A percentile compares a stretch with the other conserved stretches of the same genome.
These are phyloP conservation scores for Eulemur macaco DNA, from an alignment of 2,113 vertebrate species.

Conservation along the genomic window DNA sequence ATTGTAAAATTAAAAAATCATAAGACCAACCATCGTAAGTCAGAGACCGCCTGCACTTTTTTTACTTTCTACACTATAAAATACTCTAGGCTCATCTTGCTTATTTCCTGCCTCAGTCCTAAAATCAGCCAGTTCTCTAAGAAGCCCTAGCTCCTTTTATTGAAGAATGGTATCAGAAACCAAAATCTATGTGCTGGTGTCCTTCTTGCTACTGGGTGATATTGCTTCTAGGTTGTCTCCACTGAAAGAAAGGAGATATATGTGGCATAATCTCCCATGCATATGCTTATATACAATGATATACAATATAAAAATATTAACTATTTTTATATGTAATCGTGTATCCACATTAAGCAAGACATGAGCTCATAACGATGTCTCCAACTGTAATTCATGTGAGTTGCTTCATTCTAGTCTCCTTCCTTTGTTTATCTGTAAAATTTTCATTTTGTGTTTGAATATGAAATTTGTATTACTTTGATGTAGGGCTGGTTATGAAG, in stretches of 20 bases:
- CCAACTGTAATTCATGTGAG: neutral
- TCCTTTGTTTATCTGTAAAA: neutral
- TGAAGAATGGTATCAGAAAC: neutral
- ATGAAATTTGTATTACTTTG: neutral
- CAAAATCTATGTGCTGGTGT: neutral
- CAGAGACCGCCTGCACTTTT: neutral
- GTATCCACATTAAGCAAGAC: neutral
- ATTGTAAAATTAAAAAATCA: neutral
- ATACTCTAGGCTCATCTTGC: neutral
- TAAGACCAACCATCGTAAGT: neutral
- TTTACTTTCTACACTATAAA: neutral
- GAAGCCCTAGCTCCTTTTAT: neutral
- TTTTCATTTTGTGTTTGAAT: neutral
- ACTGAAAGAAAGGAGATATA: neutral
- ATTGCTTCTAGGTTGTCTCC: neutral
- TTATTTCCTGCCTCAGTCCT: neutral
- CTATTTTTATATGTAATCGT: neutral
- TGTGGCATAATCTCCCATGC: neutral
- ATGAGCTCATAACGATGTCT: neutral
- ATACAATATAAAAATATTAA: neutral
- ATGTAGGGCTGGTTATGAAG: neutral
- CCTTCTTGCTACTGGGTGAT: neutral
- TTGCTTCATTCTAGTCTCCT: neutral
- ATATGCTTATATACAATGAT: neutral
- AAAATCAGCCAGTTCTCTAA: neutral